phyloP scores from a whole-genome alignment of 2,797 vertebrate species.

The Sebastiscus tertius region DNA sequence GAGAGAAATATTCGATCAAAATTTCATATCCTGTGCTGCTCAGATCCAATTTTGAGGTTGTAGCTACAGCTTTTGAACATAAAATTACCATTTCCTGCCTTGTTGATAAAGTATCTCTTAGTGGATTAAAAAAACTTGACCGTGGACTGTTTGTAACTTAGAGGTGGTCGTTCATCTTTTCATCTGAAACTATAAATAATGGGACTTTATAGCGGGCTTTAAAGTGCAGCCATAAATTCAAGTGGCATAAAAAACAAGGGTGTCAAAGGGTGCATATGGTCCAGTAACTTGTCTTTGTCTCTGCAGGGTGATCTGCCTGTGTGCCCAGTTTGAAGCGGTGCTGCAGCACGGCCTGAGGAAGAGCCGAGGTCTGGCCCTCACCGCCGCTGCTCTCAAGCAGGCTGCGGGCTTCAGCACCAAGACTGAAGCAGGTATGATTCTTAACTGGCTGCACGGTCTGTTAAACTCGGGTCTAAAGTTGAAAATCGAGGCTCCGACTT shows the following conservation, averaged over 20 bases:
- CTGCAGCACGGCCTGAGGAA: conserved; percentile 96
- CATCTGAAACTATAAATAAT: neutral
- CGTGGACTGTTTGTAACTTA: no score
- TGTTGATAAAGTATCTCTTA: no score
- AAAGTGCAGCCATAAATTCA: neutral
- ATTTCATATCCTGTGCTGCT: conserved; percentile 24
- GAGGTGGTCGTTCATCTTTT: neutral
- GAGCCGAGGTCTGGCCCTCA: conserved; percentile 92
- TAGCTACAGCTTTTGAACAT: neutral
- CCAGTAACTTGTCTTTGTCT: conserved; percentile 25
- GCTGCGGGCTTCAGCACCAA: conserved; percentile 94
- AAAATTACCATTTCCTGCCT: neutral
- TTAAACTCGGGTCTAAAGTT: neutral
- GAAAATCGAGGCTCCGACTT: neutral
- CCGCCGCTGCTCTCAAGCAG: conserved; percentile 95
- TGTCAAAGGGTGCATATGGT: neutral
- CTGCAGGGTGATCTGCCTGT: conserved; percentile 95
- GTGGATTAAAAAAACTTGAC: no score
- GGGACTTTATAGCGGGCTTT: neutral
- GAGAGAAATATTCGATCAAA: conserved; percentile 6
- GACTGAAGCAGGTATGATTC: conserved; percentile 88
- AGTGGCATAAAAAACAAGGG: neutral
- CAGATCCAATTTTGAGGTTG: conserved; percentile 11
- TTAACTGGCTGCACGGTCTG: neutral
- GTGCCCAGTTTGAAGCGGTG: conserved; percentile 96